These are phyloP conservation scores for Trissolcus brochymenae DNA, from an alignment of 2,888 invertebrate species.

Conservation along the genomic window DNA sequence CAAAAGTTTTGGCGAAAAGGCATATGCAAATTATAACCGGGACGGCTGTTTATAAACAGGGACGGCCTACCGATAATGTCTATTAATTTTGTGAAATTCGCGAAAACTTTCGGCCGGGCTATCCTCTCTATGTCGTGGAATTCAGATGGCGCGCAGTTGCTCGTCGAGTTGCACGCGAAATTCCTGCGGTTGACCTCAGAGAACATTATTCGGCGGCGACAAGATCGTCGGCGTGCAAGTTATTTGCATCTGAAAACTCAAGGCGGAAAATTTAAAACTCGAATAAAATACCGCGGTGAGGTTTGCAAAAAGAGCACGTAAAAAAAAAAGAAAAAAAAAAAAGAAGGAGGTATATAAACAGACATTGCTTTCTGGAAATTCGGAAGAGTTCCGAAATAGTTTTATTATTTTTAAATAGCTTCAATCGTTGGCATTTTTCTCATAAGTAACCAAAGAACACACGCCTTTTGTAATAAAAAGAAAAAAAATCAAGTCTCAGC, in stretches of 20 bases:
- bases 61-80: constrained; percentile 26
- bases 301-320: too few species aligned
- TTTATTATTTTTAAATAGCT: too few species aligned
- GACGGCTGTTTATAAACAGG: constrained; percentile 37
- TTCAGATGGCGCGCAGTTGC: constrained; percentile 24
- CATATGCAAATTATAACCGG: constrained; percentile 44
- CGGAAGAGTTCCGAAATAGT: too few species aligned
- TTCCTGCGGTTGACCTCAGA: constrained; percentile 54
- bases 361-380: constrained; percentile 8
- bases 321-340: too few species aligned
- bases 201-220: constrained; percentile 53
- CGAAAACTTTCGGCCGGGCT: constrained; percentile 17
- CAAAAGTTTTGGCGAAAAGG: neutral
- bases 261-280: constrained; percentile 44
- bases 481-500: too few species aligned
- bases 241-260: constrained; percentile 47
- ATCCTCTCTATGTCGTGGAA: constrained; percentile 33
- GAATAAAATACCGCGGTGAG: constrained; percentile 39
- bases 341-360: too few species aligned
- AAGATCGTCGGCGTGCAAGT: constrained; percentile 47
- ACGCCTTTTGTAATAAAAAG: too few species aligned
- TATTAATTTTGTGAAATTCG: constrained; percentile 42
- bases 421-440: too few species aligned
- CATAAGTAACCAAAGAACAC: too few species aligned
- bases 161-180: constrained; percentile 29